phyloP scores from a whole-genome alignment of 2,797 vertebrate species.

The Peromyscus nudipes region DNA sequence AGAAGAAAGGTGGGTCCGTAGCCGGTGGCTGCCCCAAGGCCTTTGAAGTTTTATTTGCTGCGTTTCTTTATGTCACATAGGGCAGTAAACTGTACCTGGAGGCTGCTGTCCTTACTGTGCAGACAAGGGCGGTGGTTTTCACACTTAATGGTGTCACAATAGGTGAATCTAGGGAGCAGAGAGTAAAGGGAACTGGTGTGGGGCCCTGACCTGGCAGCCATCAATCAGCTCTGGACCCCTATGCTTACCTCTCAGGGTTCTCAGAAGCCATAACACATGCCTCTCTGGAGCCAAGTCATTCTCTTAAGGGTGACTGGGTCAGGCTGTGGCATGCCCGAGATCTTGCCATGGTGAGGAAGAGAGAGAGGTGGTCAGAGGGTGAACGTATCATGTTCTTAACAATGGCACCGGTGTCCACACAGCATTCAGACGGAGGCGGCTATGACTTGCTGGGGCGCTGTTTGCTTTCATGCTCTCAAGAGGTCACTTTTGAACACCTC shows the following conservation, averaged over 20 bases:
- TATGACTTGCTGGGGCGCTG: neutral
- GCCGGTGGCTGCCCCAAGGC: slow-evolving; percentile 61
- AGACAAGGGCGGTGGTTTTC: slow-evolving; percentile 18
- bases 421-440: neutral
- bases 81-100: slow-evolving; percentile 76
- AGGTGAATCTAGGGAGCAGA: neutral
- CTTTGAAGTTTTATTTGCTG: slow-evolving; percentile 80
- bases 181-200: neutral
- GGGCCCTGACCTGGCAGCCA: neutral
- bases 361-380: no score
- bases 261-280: neutral
- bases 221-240: neutral
- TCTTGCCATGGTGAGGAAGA: neutral
- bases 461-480: slow-evolving; percentile 32
- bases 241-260: neutral
- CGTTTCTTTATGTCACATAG: slow-evolving; percentile 30
- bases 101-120: slow-evolving; percentile 72
- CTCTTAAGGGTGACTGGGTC: neutral
- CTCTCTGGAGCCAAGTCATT: neutral
- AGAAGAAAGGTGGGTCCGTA: slow-evolving; percentile 64
- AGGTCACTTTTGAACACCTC: neutral
- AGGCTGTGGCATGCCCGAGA: neutral
- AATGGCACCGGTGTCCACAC: rapidly evolving
- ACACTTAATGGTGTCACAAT: slow-evolving; percentile 19
- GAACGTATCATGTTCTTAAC: neutral